Conservation (phyloP, 1,140 invertebrate genomes). For the Dendroctonus ponderosae region DNA sequence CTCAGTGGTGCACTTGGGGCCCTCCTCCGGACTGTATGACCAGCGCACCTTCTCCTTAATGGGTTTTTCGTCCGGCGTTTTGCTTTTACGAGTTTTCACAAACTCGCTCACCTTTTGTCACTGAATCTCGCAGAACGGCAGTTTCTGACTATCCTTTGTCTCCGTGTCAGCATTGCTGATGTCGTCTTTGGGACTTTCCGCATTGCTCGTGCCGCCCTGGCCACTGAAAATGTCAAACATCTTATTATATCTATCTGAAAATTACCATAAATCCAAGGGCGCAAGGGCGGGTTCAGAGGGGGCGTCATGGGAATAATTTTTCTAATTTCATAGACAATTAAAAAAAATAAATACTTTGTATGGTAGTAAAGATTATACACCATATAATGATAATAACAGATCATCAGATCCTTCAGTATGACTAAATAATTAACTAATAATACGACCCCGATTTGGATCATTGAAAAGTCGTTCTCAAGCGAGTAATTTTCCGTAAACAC, state of each 20-base stretch:
- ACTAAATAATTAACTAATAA: no score
- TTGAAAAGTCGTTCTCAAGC: no score
- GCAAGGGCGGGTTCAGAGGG: no score
- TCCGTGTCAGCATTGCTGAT: constrained; percentile 55
- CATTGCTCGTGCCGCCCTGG: constrained; percentile 54
- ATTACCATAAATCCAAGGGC: no score
- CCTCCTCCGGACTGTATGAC: constrained; percentile 50
- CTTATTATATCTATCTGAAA: background rate
- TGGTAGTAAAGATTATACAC: no score
- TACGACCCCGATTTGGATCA: no score
- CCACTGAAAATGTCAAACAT: constrained; percentile 38
- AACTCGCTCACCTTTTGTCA: constrained; percentile 61
- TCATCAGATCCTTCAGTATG: no score
- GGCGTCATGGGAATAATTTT: no score
- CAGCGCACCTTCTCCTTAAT: constrained; percentile 48
- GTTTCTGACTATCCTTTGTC: constrained; percentile 58
- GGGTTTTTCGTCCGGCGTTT: constrained; percentile 48
- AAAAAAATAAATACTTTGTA: no score
- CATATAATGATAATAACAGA: no score
- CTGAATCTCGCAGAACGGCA: constrained; percentile 70
- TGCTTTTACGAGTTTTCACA: constrained; percentile 51
- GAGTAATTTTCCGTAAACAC: no score
- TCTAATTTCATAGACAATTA: no score
- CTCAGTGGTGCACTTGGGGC: constrained; percentile 49
- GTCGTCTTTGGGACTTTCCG: constrained; percentile 59